A percentile compares a stretch with the other conserved stretches of the same genome.
Conservation (phyloP, 1,140 invertebrate species). For the Ladona fulva region DNA sequence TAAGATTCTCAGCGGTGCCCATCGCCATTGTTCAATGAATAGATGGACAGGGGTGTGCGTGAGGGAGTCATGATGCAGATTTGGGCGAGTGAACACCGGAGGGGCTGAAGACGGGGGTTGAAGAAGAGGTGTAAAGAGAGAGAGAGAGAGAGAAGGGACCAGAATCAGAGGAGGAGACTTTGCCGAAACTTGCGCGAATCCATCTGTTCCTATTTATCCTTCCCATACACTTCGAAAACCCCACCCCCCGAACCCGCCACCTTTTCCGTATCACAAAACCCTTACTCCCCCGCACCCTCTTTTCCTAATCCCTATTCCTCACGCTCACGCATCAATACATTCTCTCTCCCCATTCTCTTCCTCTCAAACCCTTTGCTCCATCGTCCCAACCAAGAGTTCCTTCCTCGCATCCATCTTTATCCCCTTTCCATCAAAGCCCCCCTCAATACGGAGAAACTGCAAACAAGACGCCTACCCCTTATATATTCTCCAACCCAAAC, state of each 20-base stretch:
- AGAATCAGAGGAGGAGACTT: not conserved
- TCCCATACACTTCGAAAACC: slow-evolving; percentile 4
- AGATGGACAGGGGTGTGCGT: too few relatives aligned
- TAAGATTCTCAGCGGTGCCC: too few relatives aligned
- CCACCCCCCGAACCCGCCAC: not conserved
- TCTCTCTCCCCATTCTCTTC: slow-evolving; percentile 16
- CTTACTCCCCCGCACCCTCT: slow-evolving; percentile 17
- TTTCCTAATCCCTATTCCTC: slow-evolving; percentile 23
- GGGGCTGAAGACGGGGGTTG: slow-evolving; percentile 18
- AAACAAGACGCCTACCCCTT: not conserved
- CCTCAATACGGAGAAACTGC: slow-evolving; percentile 2
- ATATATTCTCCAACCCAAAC: slow-evolving; percentile 29
- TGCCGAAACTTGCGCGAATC: slow-evolving; percentile 19
- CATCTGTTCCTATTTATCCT: slow-evolving; percentile 22
- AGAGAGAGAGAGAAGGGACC: slow-evolving; percentile 9
- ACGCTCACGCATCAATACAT: slow-evolving; percentile 3
- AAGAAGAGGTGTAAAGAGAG: slow-evolving; percentile 23
- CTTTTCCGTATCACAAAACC: not conserved
- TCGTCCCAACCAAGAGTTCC: not conserved
- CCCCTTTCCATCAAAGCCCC: slow-evolving; percentile 22
- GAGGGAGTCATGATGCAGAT: too few relatives aligned
- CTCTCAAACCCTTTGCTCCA: slow-evolving; percentile 16
- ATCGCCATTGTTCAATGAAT: too few relatives aligned
- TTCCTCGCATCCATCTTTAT: slow-evolving; percentile 33
- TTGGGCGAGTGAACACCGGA: not conserved